Base-by-base conservation (phyloP, 2,888 invertebrate species). In the Synanthedon tipuliformis region DNA sequence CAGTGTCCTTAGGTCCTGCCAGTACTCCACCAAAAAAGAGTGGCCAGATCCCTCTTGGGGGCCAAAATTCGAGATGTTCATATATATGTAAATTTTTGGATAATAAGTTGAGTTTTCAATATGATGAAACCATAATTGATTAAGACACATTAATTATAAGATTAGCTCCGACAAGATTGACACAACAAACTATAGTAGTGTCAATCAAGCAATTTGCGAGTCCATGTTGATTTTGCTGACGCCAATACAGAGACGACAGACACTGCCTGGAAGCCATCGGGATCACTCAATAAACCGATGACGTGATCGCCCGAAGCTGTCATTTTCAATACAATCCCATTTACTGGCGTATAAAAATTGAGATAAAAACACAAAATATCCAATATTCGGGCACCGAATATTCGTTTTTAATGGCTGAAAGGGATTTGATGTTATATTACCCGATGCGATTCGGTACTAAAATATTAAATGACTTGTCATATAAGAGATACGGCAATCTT, bases 381-480 rank as follows among this genome's bases (percentile, higher is more conserved):
- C 45, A 15, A 45, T 45, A 45, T 13, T 15, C 45, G 15, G 45
- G 45, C 8, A 13, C 5, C 45, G 45, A 12, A 45, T 45, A 15
- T 45, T 45, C 15, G 45, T 45, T 49, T 13, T 40, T 40, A 41
- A 53, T 55, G 51, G 52, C 52, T 53, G 51, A 52, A 45, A 41
- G 16, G 48, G 40, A 48, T 13, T 45, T 53, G 50, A 41, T 52
- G 34, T 34, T 34, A 34, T 34, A 34, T 34, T 34, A 10, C 34
- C 34, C 34, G 34, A 34, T 34, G 34, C 34, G 34, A 34, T 34
- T 34, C 34, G 10, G 34, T 34, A 34, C 10, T 34, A 34, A 34
- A 34, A 34, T 34, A 34, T 34, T 10, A 34, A 34, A 34, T 7
- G 8, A 34, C 34, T 34, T 34, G 34, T 34, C 34, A 10, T 34